phyloP scores from a whole-genome alignment of 2,113 vertebrate species.

The Hepsetus odoe region DNA sequence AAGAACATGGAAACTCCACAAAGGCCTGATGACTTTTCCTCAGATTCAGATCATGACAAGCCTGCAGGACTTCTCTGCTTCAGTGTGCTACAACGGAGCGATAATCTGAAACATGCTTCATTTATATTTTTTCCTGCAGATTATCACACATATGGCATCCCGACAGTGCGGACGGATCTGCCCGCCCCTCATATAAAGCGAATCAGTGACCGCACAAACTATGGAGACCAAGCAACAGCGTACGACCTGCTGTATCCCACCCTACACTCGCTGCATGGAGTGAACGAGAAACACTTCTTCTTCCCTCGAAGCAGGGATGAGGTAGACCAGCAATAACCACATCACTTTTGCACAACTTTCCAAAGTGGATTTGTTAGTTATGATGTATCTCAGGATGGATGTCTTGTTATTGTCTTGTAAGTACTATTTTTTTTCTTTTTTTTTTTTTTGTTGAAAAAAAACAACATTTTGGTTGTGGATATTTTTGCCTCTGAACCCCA shows the following conservation, averaged over 20 bases:
- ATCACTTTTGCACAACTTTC: background rate
- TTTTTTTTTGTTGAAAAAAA: too few species aligned
- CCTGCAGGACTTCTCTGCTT: too few species aligned
- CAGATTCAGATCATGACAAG: too few species aligned
- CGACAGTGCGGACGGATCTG: slow-evolving; percentile 80
- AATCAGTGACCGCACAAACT: slow-evolving; percentile 81
- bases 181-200: slow-evolving; percentile 74
- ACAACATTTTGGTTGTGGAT: too few species aligned
- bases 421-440: too few species aligned
- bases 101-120: background rate
- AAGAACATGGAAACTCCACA: too few species aligned
- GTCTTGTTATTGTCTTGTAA: too few species aligned
- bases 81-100: background rate
- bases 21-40: too few species aligned
- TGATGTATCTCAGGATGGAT: too few species aligned
- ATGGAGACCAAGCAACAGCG: slow-evolving; percentile 76
- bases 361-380: too few species aligned
- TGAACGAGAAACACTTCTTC: slow-evolving; percentile 79
- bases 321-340: slow-evolving; percentile 67
- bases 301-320: slow-evolving; percentile 80
- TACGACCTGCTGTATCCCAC: slow-evolving; percentile 78
- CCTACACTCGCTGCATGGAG: slow-evolving; percentile 74
- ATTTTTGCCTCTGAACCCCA: too few species aligned
- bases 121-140: slow-evolving; percentile 62
- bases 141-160: slow-evolving; percentile 74